These are phyloP conservation scores for Ctenochaetus hawaiiensis DNA, from an alignment of 2,797 vertebrate genomes.

Conservation along the genomic window DNA sequence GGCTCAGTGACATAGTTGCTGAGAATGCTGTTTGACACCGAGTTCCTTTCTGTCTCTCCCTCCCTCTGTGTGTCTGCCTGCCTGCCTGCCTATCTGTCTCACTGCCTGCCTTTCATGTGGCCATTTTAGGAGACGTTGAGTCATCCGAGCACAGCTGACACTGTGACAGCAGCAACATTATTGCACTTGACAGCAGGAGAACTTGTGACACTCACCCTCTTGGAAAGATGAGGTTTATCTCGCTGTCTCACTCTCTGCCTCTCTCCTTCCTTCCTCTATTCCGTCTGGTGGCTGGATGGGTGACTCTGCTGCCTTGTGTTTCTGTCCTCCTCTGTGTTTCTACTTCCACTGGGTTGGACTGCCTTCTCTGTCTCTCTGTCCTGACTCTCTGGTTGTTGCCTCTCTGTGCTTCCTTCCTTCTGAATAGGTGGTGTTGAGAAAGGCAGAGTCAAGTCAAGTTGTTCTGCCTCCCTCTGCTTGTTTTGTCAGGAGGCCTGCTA, in stretches of 20 bases:
- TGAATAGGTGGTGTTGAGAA: conserved; percentile 61
- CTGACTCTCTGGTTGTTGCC: conserved; percentile 33
- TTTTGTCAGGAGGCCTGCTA: conserved; percentile 50
- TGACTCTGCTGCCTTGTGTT: conserved; percentile 30
- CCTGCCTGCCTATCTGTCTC: conserved; percentile 31
- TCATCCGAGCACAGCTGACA: conserved; percentile 66
- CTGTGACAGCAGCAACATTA: conserved; percentile 59
- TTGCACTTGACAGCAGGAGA: conserved; percentile 54
- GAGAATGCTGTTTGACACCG: conserved; percentile 79
- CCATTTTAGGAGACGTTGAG: conserved; percentile 81
- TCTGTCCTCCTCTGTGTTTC: conserved; percentile 46
- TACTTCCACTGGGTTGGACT: conserved; percentile 48
- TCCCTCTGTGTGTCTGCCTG: conserved; percentile 12
- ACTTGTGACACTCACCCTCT: conserved; percentile 78
- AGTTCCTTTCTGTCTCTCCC: conserved; percentile 62
- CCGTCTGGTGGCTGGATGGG: conserved; percentile 42
- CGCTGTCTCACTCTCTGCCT: conserved; percentile 31
- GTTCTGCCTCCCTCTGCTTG: conserved; percentile 49
- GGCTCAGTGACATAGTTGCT: conserved; percentile 76
- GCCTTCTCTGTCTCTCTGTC: conserved; percentile 34
- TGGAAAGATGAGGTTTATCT: conserved; percentile 50
- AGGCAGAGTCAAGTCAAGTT: conserved; percentile 57
- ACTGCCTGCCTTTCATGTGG: conserved; percentile 65
- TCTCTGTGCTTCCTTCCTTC: conserved; percentile 70
- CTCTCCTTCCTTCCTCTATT: conserved; percentile 55